Percentiles rank a stretch among this genome's conserved stretches.
Evolutionary conservation across 2,888 invertebrate genomes (phyloP).

Genomic region (Nemotelus nigrinus): DNA sequence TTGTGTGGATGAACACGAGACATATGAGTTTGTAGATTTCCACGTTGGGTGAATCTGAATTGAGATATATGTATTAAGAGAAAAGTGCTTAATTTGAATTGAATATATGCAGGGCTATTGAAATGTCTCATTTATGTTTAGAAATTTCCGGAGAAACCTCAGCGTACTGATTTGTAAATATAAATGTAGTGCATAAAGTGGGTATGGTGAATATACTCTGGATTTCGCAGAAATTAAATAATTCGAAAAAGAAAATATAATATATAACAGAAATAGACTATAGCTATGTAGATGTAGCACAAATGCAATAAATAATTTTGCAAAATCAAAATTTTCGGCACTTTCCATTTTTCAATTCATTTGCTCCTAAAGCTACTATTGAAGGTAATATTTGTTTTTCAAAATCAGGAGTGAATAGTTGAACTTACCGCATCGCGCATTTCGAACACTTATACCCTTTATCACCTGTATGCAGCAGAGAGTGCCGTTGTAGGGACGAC

Average conservation of each 20-base stretch:
- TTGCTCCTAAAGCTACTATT: background rate
- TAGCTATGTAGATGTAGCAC: too few species aligned
- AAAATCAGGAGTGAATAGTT: background rate
- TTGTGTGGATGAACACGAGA: constrained; percentile 27
- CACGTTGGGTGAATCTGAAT: constrained; percentile 27
- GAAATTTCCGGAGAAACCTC: too few species aligned
- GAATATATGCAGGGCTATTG: too few species aligned
- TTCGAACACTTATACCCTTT: constrained; percentile 54
- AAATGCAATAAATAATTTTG: too few species aligned
- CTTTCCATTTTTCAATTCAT: too few species aligned
- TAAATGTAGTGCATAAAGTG: too few species aligned
- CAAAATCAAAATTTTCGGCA: too few species aligned
- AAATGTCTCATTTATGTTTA: too few species aligned
- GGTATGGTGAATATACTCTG: too few species aligned
- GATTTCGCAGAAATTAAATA: too few species aligned
- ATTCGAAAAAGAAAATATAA: background rate
- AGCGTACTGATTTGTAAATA: too few species aligned
- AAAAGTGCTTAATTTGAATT: too few species aligned
- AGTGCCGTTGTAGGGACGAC: constrained; percentile 55
- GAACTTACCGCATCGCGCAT: constrained; percentile 53
- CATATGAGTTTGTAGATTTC: constrained; percentile 31
- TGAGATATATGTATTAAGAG: background rate
- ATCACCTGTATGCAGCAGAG: constrained; percentile 52
- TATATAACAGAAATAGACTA: background rate
- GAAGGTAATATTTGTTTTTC: background rate